Evolutionary conservation across 2,113 vertebrate genomes (phyloP).

Genomic region (Phyllostomus hastatus): DNA sequence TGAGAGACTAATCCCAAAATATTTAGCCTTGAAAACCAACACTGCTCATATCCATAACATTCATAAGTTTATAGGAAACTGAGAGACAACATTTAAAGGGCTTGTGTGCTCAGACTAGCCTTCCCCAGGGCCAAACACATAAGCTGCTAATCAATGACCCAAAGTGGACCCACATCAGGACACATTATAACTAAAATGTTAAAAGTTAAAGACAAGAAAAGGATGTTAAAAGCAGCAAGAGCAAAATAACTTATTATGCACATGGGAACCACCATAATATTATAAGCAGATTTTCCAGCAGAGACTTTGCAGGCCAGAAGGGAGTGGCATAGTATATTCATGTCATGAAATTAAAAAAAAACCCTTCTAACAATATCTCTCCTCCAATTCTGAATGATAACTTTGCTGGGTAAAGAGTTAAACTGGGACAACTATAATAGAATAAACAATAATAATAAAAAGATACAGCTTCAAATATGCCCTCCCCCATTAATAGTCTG

Average conservation of each 20-base stretch:
- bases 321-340: neutral
- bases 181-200: neutral
- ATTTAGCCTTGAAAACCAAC: neutral
- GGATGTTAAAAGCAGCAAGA: neutral
- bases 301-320: neutral
- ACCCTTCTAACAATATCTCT: neutral
- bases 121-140: neutral
- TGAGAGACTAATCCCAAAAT: neutral
- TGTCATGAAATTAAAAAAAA: neutral
- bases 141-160: neutral
- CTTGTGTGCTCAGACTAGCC: neutral
- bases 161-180: neutral
- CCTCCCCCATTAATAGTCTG: neutral
- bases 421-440: too few relatives aligned
- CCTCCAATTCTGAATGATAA: too few relatives aligned
- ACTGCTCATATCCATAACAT: neutral
- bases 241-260: neutral
- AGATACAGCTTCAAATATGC: neutral
- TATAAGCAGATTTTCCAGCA: neutral
- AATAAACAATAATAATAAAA: neutral
- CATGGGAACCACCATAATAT: neutral
- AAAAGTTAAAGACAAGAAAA: neutral
- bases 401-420: too few relatives aligned
- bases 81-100: neutral
- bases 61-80: neutral